Conservation (phyloP, 2,113 vertebrate genomes). For the Lates calcarifer region DNA sequence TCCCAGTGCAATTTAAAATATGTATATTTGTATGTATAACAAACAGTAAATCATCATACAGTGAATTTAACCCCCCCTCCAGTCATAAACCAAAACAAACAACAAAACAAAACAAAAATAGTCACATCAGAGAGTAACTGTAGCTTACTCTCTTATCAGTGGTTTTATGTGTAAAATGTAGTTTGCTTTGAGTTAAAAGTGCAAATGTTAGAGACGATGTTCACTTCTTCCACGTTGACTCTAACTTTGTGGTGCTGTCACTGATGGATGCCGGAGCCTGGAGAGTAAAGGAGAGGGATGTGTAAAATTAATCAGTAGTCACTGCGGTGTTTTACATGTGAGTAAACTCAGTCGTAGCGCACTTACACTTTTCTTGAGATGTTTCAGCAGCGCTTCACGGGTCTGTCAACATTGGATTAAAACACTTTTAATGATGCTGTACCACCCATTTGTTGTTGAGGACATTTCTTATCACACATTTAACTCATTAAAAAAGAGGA, state of each 20-base stretch:
- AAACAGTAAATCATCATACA: not conserved
- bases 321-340: not conserved
- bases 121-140: not conserved
- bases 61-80: not conserved
- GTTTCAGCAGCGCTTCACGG: conserved; percentile 63
- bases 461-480: not conserved
- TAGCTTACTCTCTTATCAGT: not conserved
- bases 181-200: not conserved
- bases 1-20: not conserved
- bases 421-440: not conserved
- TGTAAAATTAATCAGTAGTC: not conserved
- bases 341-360: not conserved
- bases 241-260: conserved; percentile 32
- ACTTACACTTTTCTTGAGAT: conserved; percentile 62
- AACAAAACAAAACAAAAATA: not conserved
- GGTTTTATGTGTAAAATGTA: not conserved
- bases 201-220: not conserved
- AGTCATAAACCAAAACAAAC: not conserved
- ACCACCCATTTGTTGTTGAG: not conserved
- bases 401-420: conserved; percentile 65
- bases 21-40: too few relatives aligned
- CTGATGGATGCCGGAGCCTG: conserved; percentile 17
- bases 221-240: conserved; percentile 26
- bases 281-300: conserved; percentile 27
- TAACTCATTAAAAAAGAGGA: not conserved